These are phyloP conservation scores for Porites cylindrica DNA, from an alignment of 92 coral and sea anemone species.

Conservation along the genomic window DNA sequence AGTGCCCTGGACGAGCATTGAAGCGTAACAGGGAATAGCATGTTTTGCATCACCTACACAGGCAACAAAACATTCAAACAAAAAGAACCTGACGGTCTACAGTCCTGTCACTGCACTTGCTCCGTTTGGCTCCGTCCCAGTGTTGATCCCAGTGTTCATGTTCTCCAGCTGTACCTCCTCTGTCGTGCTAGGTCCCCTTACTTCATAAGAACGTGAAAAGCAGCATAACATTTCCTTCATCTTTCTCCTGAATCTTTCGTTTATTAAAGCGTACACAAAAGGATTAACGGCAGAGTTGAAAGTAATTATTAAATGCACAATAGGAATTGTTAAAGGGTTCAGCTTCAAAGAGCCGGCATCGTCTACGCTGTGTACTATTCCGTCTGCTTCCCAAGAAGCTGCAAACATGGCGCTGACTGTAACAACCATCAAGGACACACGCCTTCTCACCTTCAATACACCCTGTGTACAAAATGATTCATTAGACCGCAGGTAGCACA, in stretches of 20 bases:
- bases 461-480: background rate
- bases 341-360: background rate
- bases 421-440: background rate
- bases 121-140: too few relatives aligned
- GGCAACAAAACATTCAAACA: too few relatives aligned
- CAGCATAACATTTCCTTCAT: background rate
- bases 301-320: background rate
- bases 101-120: too few relatives aligned
- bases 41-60: too few relatives aligned
- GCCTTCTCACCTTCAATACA: background rate
- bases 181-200: background rate
- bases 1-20: too few relatives aligned
- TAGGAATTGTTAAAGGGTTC: background rate
- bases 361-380: background rate
- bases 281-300: background rate
- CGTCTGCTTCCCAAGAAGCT: background rate
- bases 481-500: too few relatives aligned
- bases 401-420: background rate
- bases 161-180: background rate
- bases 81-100: too few relatives aligned
- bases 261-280: slow-evolving; percentile 4
- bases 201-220: background rate
- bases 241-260: slow-evolving; percentile 9
- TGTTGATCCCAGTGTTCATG: too few relatives aligned
- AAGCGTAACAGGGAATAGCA: too few relatives aligned